Conservation (phyloP, 2,113 vertebrate genomes). For the Clarias gariepinus region DNA sequence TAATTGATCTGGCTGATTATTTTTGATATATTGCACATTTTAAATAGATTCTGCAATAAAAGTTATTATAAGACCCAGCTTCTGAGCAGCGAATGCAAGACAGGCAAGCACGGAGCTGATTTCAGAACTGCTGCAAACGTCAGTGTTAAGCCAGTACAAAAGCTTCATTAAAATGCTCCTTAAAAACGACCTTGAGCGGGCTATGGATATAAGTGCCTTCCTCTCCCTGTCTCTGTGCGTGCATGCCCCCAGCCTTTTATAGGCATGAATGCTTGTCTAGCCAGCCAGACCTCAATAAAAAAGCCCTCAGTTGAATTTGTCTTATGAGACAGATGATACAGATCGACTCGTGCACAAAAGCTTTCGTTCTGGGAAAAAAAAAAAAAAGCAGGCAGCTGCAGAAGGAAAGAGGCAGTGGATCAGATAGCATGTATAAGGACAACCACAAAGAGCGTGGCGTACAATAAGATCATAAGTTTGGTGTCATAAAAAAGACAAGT, state of each 20-base stretch:
- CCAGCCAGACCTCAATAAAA: conserved; percentile 50
- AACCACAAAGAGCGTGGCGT: conserved; percentile 12
- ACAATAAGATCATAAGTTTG: conserved; percentile 31
- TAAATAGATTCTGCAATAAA: neutral
- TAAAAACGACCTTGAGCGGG: conserved; percentile 48
- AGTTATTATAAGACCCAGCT: neutral
- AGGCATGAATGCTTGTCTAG: conserved; percentile 35
- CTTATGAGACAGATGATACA: conserved; percentile 50
- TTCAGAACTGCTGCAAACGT: neutral
- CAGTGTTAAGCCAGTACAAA: conserved; percentile 36
- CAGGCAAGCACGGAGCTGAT: neutral
- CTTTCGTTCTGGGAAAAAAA: neutral
- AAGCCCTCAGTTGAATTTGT: conserved; percentile 43
- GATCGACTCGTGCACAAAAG: conserved; percentile 49
- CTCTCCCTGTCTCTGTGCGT: conserved; percentile 20
- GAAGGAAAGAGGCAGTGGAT: conserved; percentile 23
- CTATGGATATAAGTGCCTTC: conserved; percentile 40
- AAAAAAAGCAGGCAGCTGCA: conserved; percentile 16
- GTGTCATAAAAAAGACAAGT: conserved; percentile 6
- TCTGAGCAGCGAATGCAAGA: neutral
- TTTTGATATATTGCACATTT: neutral
- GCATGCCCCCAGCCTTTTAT: conserved; percentile 42
- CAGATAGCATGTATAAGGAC: conserved; percentile 32
- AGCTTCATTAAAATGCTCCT: conserved; percentile 50
- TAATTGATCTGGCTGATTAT: neutral